Base-by-base conservation (phyloP, 2,888 invertebrate species). In the Pheosia gnoma region DNA sequence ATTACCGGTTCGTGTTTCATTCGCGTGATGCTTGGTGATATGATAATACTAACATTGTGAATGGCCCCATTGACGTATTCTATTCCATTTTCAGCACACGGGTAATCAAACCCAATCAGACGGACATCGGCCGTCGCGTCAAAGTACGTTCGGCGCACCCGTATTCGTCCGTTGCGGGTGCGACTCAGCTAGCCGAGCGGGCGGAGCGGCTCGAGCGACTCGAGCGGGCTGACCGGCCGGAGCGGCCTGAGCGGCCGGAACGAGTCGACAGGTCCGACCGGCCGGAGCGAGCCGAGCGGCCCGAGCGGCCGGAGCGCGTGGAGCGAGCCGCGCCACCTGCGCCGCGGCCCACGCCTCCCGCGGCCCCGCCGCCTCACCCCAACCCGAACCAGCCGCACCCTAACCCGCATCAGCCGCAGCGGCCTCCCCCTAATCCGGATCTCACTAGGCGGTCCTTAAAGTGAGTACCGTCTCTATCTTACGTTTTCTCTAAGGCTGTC, bases 101-200 rank as follows among this genome's bases (percentile, higher is more conserved):
- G 88, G 98, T 98, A 89, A 98, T 98, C 86, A 98, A 98, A 91
- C 96, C 97, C 77, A 97, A 97, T 91, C 97, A 97, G 86, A 97
- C 96, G 80, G 97, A 97, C 90, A 97, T 98, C 82, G 98, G 98
- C 65, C 95, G 97, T 75, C 97, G 97, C 87, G 97, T 98, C 74
- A 98, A 98, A 89, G 95, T 96, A 86, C 97, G 92, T 63, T 79
- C 87, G 65, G 82, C 89, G 67, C 89, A 92, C 81, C 88, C 90
- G 65, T 90, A 86, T 78, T 86, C 92, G 72, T 84, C 84, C 66
- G 86, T 82, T 62, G 79, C 82, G 59, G 81, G 83, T 49, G 83
- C 86, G 66, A 77, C 83, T 55, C 85, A 85, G 69, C 73, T 85
- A 66, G 79, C 85, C 25, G 89, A 88, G 74, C 78, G 87, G 77